phyloP scores from a whole-genome alignment of 2,888 invertebrate species.

The Capitulum mitella region DNA sequence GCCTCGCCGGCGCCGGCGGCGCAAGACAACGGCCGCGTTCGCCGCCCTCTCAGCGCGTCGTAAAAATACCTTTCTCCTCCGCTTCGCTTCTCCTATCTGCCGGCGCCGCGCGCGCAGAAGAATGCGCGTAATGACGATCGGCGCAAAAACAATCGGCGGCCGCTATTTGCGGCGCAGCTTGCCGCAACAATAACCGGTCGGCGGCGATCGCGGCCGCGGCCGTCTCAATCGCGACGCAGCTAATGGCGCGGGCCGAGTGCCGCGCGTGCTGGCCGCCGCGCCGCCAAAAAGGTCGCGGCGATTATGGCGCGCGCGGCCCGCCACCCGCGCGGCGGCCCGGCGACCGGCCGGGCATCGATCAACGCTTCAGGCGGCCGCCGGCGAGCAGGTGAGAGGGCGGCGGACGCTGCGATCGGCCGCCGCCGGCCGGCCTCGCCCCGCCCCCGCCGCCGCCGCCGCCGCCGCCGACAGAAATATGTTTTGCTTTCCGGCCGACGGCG shows the following conservation, averaged over 20 bases:
- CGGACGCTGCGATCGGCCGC: background rate
- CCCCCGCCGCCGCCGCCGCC: background rate
- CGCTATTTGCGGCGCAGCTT: conserved; percentile 17
- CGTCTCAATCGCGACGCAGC: too few relatives aligned
- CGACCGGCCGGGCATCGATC: background rate
- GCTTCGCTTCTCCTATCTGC: background rate
- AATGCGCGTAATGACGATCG: conserved; percentile 21
- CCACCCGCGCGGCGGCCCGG: background rate
- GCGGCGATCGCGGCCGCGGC: background rate
- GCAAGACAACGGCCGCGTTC: background rate
- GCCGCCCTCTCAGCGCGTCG: background rate
- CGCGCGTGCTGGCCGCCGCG: background rate
- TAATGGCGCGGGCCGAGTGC: too few relatives aligned
- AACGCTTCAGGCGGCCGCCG: background rate
- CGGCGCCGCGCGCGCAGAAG: background rate
- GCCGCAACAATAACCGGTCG: background rate
- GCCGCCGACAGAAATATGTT: conserved; percentile 1
- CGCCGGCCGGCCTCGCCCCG: background rate
- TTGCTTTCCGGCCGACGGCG: background rate
- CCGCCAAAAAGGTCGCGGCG: too few relatives aligned
- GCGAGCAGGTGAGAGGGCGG: background rate
- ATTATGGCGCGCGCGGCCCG: too few relatives aligned
- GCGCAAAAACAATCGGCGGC: background rate
- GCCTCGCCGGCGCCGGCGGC: background rate
- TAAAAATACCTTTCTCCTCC: background rate